Evolutionary conservation across 2,797 vertebrate species (phyloP).

Genomic region (Nothura maculosa): DNA sequence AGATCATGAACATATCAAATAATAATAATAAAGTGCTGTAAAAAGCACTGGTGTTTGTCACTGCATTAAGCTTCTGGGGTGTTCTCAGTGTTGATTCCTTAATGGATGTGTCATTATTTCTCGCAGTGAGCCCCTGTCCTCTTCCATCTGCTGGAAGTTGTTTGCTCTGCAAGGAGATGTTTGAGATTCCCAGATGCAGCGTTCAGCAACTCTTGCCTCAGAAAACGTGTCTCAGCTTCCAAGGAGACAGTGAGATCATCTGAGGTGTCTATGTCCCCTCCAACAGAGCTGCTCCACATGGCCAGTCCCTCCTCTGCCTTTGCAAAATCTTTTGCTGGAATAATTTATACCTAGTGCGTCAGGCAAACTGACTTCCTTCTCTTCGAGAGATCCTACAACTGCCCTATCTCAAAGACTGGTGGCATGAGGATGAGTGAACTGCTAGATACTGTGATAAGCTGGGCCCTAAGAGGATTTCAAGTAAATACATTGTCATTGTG

Average conservation of each 20-base stretch:
- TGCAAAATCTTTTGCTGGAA: background rate
- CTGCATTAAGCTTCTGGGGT: background rate
- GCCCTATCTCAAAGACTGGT: background rate
- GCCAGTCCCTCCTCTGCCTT: background rate
- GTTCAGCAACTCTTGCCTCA: background rate
- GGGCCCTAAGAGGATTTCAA: background rate
- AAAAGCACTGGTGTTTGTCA: background rate
- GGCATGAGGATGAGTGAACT: background rate
- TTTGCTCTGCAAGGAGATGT: background rate
- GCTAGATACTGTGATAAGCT: accelerated
- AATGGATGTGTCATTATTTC: background rate
- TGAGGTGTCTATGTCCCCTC: background rate
- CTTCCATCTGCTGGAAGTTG: background rate
- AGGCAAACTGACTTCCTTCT: background rate
- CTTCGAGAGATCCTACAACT: background rate
- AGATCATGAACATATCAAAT: background rate
- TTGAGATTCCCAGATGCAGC: background rate
- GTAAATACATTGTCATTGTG: background rate
- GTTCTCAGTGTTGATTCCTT: background rate
- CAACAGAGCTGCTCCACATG: background rate
- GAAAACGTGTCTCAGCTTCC: background rate
- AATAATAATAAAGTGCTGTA: background rate
- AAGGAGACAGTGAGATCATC: accelerated
- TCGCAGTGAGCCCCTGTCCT: background rate
- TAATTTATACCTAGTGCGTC: background rate